These are phyloP conservation scores for Bubo scandiacus DNA, from an alignment of 2,113 vertebrate species.

Conservation along the genomic window DNA sequence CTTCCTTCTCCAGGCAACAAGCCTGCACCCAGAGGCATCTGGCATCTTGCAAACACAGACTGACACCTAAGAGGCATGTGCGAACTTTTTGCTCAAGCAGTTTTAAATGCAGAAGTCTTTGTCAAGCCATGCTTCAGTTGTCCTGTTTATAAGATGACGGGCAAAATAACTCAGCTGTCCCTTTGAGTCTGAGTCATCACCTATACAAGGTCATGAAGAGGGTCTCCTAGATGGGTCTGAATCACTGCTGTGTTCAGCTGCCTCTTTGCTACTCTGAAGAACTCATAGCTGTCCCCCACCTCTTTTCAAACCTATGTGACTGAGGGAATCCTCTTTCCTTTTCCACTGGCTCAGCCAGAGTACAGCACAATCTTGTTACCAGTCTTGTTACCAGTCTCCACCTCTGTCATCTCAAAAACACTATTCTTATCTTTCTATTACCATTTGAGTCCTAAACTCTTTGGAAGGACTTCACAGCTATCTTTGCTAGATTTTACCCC, in stretches of 20 bases:
- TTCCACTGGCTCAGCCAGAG: background rate
- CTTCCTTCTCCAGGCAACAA: background rate
- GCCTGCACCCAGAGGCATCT: background rate
- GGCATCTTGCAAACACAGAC: background rate
- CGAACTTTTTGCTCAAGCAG: background rate
- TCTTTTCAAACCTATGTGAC: background rate
- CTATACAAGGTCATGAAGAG: background rate
- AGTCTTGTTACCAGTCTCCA: background rate
- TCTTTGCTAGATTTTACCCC: background rate
- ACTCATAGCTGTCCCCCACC: background rate
- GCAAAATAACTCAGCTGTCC: background rate
- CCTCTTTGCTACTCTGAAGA: background rate
- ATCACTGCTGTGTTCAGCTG: background rate
- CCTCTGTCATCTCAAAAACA: background rate
- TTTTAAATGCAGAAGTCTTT: background rate
- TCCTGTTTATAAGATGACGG: background rate
- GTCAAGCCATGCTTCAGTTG: background rate
- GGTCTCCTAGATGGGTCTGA: background rate
- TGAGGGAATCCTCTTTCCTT: background rate
- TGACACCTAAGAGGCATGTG: background rate
- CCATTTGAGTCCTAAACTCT: background rate
- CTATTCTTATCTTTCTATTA: background rate
- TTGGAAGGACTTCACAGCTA: background rate
- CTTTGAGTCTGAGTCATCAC: background rate
- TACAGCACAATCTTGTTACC: background rate